Evolutionary conservation across 2,888 invertebrate genomes (phyloP), one percentile per base, ranked within the genome.

Genomic region (Chesias legatella): DNA sequence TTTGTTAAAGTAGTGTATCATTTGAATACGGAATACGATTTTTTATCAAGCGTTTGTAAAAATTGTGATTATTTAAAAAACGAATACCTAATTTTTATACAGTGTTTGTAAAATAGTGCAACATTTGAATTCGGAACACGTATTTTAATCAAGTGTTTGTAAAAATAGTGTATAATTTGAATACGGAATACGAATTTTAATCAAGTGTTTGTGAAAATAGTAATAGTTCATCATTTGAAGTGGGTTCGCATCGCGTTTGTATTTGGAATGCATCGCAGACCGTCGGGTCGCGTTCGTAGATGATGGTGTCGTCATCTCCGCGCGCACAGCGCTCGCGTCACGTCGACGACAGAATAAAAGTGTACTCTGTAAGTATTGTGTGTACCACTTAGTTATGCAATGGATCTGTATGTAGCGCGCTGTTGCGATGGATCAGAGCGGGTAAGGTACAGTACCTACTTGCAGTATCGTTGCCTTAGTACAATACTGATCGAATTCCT

Each of bases 301-400:
- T 75, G 76, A 88, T 88, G 88, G 88, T 88, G 66, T 88, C 88
- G 71, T 88, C 88, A 71, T 86, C 88, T 67, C 86, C 88, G 71
- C 84, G 84, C 48, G 81, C 85, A 72, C 84, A 81, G 62, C 83
- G 85, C 55, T 78, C 78, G 70, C 78, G 79, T 70, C 81, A 82
- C 57, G 79, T 88, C 70, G 88, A 86, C 75, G 79, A 85, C 69
- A 80, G 85, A 70, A 85, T 86, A 64, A 83, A 85, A 63, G 83
- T 81, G 48, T 88, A 86, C 66, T 83, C 84, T 50, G 88, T 88
- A 58, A 84, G 86, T 85, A 76, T 66, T 58, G 35, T n/a, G n/a
- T n/a, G n/a, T 30, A 35, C 28, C 20, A 40, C 31, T 45, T 26
- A 26, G 23, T 32, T 28, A 24, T 41, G 39, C 35, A 43, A 39